A percentile compares a stretch with the other conserved stretches of the same genome.
phyloP scores from a whole-genome alignment of 2,888 invertebrate genomes.

The Nemoura dubitans region DNA sequence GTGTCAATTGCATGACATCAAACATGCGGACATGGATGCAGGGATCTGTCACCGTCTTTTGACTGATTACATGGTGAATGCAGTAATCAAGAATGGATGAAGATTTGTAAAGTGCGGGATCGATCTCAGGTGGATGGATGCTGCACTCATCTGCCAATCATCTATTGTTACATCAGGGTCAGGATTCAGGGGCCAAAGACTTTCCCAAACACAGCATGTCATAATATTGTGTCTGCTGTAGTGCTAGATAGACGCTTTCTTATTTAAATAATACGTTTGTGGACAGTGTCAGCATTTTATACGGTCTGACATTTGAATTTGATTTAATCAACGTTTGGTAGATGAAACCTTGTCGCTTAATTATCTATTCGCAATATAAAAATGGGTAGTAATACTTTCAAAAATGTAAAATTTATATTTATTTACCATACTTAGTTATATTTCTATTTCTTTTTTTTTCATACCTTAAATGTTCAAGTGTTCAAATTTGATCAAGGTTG shows the following conservation, averaged over 20 bases:
- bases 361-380: too few species aligned
- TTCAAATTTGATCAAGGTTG: too few species aligned
- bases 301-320: too few species aligned
- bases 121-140: background rate
- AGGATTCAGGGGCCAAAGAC: background rate
- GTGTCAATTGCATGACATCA: background rate
- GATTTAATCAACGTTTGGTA: background rate
- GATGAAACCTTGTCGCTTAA: too few species aligned
- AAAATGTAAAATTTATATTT: too few species aligned
- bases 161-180: background rate
- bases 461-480: too few species aligned
- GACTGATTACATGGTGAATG: background rate
- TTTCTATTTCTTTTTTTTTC: too few species aligned
- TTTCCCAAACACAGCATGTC: conserved; percentile 1
- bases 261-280: background rate
- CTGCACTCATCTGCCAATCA: background rate
- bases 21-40: background rate
- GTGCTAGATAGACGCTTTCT: background rate
- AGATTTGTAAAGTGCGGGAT: background rate
- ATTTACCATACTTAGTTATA: too few species aligned
- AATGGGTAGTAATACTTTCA: too few species aligned
- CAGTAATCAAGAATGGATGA: too few species aligned
- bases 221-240: background rate
- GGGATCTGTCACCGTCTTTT: background rate
- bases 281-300: background rate